Evolutionary conservation across 2,888 invertebrate genomes (phyloP), one percentile per base, ranked within the genome.

Genomic region (Panzeria rudis): DNA sequence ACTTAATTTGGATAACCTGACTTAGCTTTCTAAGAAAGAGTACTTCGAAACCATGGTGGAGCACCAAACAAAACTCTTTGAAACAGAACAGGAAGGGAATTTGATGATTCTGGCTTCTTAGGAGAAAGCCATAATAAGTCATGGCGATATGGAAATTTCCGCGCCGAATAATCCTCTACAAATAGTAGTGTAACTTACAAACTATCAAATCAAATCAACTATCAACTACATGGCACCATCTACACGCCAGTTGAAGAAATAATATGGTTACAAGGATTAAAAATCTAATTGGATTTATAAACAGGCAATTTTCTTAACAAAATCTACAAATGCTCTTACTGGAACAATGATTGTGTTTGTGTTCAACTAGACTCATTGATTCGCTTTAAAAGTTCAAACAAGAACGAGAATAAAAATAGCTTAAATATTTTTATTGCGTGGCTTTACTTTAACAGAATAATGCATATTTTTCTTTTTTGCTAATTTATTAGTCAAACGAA

Each of bases 401-500:
- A 61, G 38, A 41, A 29, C 11, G 2, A 44, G 41, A 69, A 47
- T 23, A 17, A 44, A 72, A 64, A 38, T 38, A 15, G 32, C 20
- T 72, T 71, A 5, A 5, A 8, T 15, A n/a, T 44, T 44, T 44
- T n/a, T 44, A 5, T 44, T 44, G 0, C 5, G 61, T n/a, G 71
- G 56, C 35, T n/a, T n/a, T n/a, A 29, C 29, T 29, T 29, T 44
- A n/a, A 68, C 8, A 11, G 35, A 75, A 75, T 5, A 61, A 54
- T 82, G 32, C 68, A 66, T 41, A 20, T 35, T 13, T 17, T 4
- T 20, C 20, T 23, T 13, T 23, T 13, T 5, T 41, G 17, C 32
- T 59, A 29, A n/a, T n/a, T n/a, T 50, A 23, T 59, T 75, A 15
- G 17, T 25, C 7, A 1, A 25, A 73, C 0, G 56, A 75, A 83